phyloP scores from a whole-genome alignment of 1,140 invertebrate species.

The Macrocentrus cingulum region DNA sequence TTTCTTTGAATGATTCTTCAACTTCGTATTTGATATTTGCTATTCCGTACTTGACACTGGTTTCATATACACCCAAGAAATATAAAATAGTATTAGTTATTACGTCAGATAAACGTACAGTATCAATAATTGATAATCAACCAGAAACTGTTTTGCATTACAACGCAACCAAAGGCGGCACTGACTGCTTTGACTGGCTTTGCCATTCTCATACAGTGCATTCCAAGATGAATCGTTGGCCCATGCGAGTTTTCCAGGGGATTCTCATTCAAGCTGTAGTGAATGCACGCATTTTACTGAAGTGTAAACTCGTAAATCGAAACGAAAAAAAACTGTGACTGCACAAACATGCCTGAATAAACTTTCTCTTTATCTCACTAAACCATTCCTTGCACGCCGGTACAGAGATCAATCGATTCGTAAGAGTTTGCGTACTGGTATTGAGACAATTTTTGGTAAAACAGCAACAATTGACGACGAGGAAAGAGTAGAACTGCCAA shows the following conservation, averaged over 20 bases:
- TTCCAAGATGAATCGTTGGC: neutral
- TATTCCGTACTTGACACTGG: slow-evolving; percentile 41
- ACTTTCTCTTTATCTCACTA: slow-evolving; percentile 11
- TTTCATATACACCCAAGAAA: slow-evolving; percentile 37
- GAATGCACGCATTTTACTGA: slow-evolving; percentile 25
- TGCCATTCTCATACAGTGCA: slow-evolving; percentile 8
- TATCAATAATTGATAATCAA: neutral
- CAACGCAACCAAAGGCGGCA: slow-evolving; percentile 23
- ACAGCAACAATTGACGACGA: neutral
- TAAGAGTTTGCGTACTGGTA: slow-evolving; percentile 7
- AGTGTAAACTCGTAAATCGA: slow-evolving; percentile 4
- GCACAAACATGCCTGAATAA: slow-evolving; percentile 10
- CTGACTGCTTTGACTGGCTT: slow-evolving; percentile 2
- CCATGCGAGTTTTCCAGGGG: slow-evolving; percentile 9
- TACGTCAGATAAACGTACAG: neutral
- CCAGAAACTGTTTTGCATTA: slow-evolving; percentile 21
- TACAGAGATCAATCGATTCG: neutral
- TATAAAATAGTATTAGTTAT: neutral
- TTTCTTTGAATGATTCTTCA: slow-evolving; percentile 40
- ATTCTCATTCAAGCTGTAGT: slow-evolving; percentile 29
- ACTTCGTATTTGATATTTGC: slow-evolving; percentile 44
- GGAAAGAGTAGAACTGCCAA: neutral
- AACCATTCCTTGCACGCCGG: slow-evolving; percentile 2
- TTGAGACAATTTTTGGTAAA: slow-evolving; percentile 14
- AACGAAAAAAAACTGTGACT: neutral